Evolutionary conservation across 92 coral and sea anemone genomes (phyloP).

Genomic region (Zoanthus solanderi): DNA sequence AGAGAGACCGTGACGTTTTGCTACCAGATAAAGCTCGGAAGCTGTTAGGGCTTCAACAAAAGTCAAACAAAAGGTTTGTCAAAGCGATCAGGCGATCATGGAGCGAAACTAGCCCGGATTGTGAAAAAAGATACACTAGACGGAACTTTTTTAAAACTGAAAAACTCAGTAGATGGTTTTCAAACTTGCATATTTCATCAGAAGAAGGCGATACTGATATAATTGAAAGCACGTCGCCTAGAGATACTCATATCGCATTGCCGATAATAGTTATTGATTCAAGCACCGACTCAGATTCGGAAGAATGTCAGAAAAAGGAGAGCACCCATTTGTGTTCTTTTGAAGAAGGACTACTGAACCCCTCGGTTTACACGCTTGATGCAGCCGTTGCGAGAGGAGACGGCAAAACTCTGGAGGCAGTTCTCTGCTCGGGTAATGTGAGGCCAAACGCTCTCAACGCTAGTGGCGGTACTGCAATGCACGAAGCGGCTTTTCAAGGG

Average conservation of each 20-base stretch:
- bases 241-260: neutral
- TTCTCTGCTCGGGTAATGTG: constrained; percentile 76
- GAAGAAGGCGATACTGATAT: constrained; percentile 7
- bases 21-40: constrained; percentile 40
- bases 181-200: constrained; percentile 31
- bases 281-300: constrained; percentile 4
- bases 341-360: constrained; percentile 68
- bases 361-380: constrained; percentile 74
- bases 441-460: constrained; percentile 69
- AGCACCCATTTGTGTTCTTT: neutral
- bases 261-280: constrained; percentile 38
- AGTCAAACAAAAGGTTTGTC: neutral
- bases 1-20: neutral
- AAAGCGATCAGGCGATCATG: neutral
- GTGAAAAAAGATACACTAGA: constrained; percentile 17
- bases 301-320: neutral
- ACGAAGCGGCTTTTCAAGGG: constrained; percentile 91
- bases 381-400: constrained; percentile 86
- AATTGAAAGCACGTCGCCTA: neutral
- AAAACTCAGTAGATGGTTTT: constrained; percentile 32
- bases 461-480: constrained; percentile 89
- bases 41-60: constrained; percentile 33
- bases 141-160: neutral
- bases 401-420: constrained; percentile 65
- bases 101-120: constrained; percentile 7